Evolutionary conservation across 2,797 vertebrate genomes (phyloP).

Genomic region (Schizopygopsis pylzovi): DNA sequence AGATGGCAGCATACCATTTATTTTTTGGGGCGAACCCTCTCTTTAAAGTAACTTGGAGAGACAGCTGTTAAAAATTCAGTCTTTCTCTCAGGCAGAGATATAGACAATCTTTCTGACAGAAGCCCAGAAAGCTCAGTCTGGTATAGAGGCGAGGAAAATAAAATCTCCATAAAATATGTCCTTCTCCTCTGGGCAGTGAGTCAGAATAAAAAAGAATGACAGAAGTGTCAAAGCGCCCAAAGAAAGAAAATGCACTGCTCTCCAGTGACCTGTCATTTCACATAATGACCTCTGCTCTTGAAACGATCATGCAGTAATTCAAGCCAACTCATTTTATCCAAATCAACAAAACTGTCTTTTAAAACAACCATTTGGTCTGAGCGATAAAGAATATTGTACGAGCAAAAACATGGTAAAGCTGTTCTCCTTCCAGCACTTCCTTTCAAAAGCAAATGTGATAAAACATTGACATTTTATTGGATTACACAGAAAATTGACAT

Average conservation of each 20-base stretch:
- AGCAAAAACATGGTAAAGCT: slow-evolving; percentile 11
- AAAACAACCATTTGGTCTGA: slow-evolving; percentile 18
- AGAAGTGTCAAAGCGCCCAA: slow-evolving; percentile 15
- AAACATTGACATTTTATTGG: slow-evolving; percentile 23
- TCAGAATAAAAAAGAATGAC: slow-evolving; percentile 25
- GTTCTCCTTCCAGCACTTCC: slow-evolving; percentile 17
- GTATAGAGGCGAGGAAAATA: not conserved
- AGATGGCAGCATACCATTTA: not conserved
- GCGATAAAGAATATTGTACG: slow-evolving; percentile 7
- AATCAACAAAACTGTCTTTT: slow-evolving; percentile 18
- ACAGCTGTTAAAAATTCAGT: slow-evolving; percentile 14
- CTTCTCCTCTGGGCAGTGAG: slow-evolving; percentile 1
- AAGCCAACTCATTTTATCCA: slow-evolving; percentile 35
- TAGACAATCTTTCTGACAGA: slow-evolving; percentile 20
- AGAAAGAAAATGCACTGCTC: slow-evolving; percentile 31
- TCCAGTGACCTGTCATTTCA: slow-evolving; percentile 36
- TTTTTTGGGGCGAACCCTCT: not conserved
- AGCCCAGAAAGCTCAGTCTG: slow-evolving; percentile 1
- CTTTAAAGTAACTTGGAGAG: not conserved
- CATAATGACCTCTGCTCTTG: slow-evolving; percentile 40
- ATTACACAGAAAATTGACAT: slow-evolving; percentile 14
- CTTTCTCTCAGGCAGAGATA: slow-evolving; percentile 28
- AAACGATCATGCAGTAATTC: slow-evolving; percentile 49
- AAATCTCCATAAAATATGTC: slow-evolving; percentile 27
- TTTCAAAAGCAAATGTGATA: not conserved